Base-by-base conservation (phyloP, 2,113 vertebrate species). In the Caranx melampygus region DNA sequence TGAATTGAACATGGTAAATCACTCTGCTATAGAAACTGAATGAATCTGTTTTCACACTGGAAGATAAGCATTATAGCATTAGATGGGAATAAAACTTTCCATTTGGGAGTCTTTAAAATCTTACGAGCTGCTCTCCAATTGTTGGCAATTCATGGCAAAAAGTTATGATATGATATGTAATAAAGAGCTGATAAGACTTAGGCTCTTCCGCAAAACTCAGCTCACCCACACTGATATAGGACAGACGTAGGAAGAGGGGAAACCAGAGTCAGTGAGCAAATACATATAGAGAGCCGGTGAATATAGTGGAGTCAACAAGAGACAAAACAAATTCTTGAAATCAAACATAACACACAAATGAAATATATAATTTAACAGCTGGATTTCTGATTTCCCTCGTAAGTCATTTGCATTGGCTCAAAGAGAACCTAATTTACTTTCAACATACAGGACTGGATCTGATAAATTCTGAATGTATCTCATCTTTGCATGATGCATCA, bases 1-100 rank as follows among this genome's bases (percentile, higher is more conserved):
- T 68, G 77, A 82, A 85, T 64, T 88, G 82, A 85, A 85, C 63
- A 64, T 74, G 75, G 63, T 51, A 67, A 85, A 86, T 91, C 86
- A 71, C 67, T 40, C 67, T 67, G 81, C 82, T 59, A 64, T 63
- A 80, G 80, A 83, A 70, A 73, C 63, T 62, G 65, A 83, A 83
- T 75, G 55, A 65, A 79, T 75, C 55, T 82, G 72, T 84, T 80
- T 82, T 80, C 42, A 11, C 76, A 55, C 54, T 47, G 44, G 26
- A 54, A 90, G 86, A 88, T 90, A 84, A 90, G 78, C 82, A 58
- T 67, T 64, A 67, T 31, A 44, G 55, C 52, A 64, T 77, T 73
- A 54, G 51, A 81, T 57, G 51, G 78, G 82, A 78, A 75, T 60
- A 45, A 77, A 75, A 60, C 71, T 78, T 85, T 82, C 47, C 85